phyloP scores from a whole-genome alignment of 1,140 invertebrate genomes.

The Pseudomyrmex pallidus region DNA sequence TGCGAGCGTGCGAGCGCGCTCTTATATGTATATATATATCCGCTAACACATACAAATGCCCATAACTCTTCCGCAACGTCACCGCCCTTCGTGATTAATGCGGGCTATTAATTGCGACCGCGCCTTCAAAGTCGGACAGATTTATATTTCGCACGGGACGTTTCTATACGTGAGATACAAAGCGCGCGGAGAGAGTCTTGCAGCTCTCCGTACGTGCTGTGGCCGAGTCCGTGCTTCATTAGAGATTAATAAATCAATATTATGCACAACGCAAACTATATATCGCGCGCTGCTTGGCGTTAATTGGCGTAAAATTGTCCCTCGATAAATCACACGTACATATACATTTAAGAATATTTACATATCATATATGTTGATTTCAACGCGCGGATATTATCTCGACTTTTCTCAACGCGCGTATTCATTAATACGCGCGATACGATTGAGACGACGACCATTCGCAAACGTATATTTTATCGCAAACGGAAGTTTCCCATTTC shows the following conservation, averaged over 20 bases:
- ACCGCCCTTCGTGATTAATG: constrained; percentile 51
- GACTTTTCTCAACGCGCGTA: neutral
- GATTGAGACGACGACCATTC: neutral
- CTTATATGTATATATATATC: constrained; percentile 2
- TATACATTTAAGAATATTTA: constrained; percentile 6
- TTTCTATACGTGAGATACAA: constrained; percentile 14
- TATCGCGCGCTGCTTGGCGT: neutral
- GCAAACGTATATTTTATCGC: constrained; percentile 1
- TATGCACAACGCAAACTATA: neutral
- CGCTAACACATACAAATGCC: constrained; percentile 14
- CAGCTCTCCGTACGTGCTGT: neutral
- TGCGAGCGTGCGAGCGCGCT: constrained; percentile 33
- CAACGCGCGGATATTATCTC: too few relatives aligned
- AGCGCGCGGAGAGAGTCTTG: neutral
- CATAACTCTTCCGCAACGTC: constrained; percentile 50
- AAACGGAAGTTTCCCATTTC: constrained; percentile 1
- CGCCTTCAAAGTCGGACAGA: constrained; percentile 47
- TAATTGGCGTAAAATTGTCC: constrained; percentile 1
- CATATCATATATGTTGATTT: neutral
- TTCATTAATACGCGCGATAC: neutral
- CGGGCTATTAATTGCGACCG: constrained; percentile 52
- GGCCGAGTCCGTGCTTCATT: neutral
- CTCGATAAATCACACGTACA: neutral
- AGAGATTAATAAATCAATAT: constrained; percentile 24
- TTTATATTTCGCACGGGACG: constrained; percentile 53